Percentiles rank a stretch among this genome's conserved stretches.
Conservation (phyloP, 1,140 invertebrate genomes). For the Leptopilina clavipes region DNA sequence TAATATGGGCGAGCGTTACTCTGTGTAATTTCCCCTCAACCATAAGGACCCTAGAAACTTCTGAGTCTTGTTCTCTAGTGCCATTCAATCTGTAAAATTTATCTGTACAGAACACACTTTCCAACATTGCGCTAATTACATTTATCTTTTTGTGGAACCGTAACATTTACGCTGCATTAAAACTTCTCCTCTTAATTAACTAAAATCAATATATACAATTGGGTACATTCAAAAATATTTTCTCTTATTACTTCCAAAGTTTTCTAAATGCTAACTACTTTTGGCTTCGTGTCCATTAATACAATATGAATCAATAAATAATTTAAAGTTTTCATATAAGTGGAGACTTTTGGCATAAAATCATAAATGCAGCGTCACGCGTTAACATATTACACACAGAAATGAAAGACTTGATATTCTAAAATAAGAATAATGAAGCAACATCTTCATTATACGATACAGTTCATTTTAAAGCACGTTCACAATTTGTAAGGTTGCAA, state of each 20-base stretch:
- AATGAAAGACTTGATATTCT: conserved; percentile 7
- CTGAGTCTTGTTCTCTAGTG: conserved; percentile 52
- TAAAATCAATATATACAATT: too few relatives aligned
- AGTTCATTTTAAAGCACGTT: neutral
- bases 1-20: conserved; percentile 63
- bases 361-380: conserved; percentile 38
- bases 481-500: too few relatives aligned
- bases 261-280: too few relatives aligned
- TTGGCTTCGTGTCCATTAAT: too few relatives aligned
- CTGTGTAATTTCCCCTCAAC: conserved; percentile 56
- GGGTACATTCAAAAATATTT: too few relatives aligned
- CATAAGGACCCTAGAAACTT: conserved; percentile 55
- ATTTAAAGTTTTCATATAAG: too few relatives aligned
- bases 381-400: conserved; percentile 36
- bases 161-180: neutral
- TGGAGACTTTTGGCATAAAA: neutral
- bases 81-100: conserved; percentile 56
- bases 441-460: conserved; percentile 45
- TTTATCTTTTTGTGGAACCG: neutral
- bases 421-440: conserved; percentile 42
- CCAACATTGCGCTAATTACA: conserved; percentile 3
- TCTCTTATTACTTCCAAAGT: too few relatives aligned
- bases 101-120: conserved; percentile 26
- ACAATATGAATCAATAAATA: too few relatives aligned
- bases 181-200: too few relatives aligned